Conservation (phyloP, 1,140 invertebrate genomes). For the Heliconius hermathena region DNA sequence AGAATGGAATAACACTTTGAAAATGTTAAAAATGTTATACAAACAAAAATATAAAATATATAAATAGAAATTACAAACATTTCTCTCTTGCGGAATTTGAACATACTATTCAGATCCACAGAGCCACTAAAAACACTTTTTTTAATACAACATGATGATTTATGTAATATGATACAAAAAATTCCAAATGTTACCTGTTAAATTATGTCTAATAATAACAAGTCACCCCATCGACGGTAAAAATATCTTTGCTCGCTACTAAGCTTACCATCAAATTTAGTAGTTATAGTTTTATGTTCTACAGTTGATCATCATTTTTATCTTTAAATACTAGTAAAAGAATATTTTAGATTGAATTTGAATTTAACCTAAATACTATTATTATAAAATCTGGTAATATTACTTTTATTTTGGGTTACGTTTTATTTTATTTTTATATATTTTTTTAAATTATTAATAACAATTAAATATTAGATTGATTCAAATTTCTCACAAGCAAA, state of each 20-base stretch:
- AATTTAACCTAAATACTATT: neutral
- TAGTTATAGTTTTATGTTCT: neutral
- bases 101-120: neutral
- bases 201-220: conserved; percentile 8
- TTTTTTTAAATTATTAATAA: no score
- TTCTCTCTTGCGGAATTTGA: neutral
- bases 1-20: no score
- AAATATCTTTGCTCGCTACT: neutral
- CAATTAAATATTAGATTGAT: no score
- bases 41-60: no score
- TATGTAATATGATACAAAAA: neutral
- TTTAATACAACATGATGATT: neutral
- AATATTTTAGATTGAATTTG: neutral
- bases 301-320: neutral
- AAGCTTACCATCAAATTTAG: neutral
- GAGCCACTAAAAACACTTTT: neutral
- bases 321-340: neutral
- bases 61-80: no score
- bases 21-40: no score
- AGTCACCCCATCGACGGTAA: neutral
- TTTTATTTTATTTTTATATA: no score
- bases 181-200: neutral
- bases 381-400: neutral
- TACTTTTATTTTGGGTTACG: no score
- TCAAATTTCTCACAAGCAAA: neutral